Evolutionary conservation across 2,888 invertebrate species (phyloP).

Genomic region (Nymphalis urticae): DNA sequence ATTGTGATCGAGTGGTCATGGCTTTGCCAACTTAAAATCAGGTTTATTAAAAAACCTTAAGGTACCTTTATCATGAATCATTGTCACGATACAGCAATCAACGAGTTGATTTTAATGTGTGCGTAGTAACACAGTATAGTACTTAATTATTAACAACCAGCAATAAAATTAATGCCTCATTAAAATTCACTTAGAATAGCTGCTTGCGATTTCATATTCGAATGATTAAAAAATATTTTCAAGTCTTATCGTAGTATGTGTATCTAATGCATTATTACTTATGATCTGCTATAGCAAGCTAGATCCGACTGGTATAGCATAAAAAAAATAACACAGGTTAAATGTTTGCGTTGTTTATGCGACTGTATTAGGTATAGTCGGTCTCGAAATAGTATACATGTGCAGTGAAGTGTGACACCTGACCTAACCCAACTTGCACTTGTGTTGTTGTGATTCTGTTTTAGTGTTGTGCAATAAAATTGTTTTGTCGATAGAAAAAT

Average conservation of each 20-base stretch:
- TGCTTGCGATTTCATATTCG: constrained; percentile 14
- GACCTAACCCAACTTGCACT: constrained; percentile 79
- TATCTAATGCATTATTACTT: background rate
- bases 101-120: constrained; percentile 28
- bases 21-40: too few relatives aligned
- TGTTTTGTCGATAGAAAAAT: constrained; percentile 22
- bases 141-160: constrained; percentile 26
- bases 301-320: constrained; percentile 2
- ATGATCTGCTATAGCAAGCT: background rate
- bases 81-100: constrained; percentile 31
- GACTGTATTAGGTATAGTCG: constrained; percentile 30
- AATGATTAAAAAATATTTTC: background rate
- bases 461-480: constrained; percentile 50
- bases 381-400: constrained; percentile 49
- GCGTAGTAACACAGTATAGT: constrained; percentile 13
- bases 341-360: constrained; percentile 23
- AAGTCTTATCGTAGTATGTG: background rate
- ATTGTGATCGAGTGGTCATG: too few relatives aligned
- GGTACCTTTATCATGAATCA: constrained; percentile 18
- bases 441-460: constrained; percentile 54
- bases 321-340: constrained; percentile 13
- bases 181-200: constrained; percentile 11
- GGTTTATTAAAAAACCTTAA: background rate
- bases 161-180: constrained; percentile 23
- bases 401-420: constrained; percentile 71